Evolutionary conservation across 2,113 vertebrate genomes (phyloP), one percentile per base, ranked within the genome.

Genomic region (Podarcis cretensis): DNA sequence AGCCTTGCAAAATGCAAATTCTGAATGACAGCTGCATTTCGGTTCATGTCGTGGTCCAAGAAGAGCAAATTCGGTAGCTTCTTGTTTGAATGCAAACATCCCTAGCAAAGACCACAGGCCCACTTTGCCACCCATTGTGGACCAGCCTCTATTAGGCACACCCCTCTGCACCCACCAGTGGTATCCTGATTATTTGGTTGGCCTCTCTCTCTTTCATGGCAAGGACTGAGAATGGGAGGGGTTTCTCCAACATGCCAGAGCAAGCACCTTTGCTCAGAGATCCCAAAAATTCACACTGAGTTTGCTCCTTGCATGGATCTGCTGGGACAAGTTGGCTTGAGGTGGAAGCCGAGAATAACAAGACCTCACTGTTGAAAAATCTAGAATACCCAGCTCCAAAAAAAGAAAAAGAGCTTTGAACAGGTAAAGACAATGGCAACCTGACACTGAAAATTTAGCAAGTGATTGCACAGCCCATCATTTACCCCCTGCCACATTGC

Each of bases 191-290:
- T 65, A 2, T 25, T 82, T 21, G 5, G 23, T 66, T 69, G 37
- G 20, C 40, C 40, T 68, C n/a, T 25, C n/a, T 10, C n/a, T 1
- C 7, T 13, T 30, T n/a, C 43, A 65, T 10, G 10, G 2, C 1
- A 8, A 30, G 30, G 14, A n/a, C 13, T 3, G 9, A 30, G 18
- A 8, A 7, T 12, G 9, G 25, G 18, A 23, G n/a, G 43, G 10
- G 2, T 37, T 48, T 37, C 66, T 57, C 73, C 81, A 30, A 71
- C 93, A 85, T 94, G 96, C 91, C 87, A 80, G 75, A 95, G 95
- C 97, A 95, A 94, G 97, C 82, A 92, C 71, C 71, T 78, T 95
- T 92, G 92, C 87, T 95, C 94, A 92, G 93, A 95, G 95, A 96
- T 96, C 94, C 94, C 88, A 95, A 93, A 96, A 92, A 96, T 97